Percentiles rank a stretch among this genome's conserved stretches.
Evolutionary conservation across 2,113 vertebrate species (phyloP).

Genomic region (Anguilla japonica): DNA sequence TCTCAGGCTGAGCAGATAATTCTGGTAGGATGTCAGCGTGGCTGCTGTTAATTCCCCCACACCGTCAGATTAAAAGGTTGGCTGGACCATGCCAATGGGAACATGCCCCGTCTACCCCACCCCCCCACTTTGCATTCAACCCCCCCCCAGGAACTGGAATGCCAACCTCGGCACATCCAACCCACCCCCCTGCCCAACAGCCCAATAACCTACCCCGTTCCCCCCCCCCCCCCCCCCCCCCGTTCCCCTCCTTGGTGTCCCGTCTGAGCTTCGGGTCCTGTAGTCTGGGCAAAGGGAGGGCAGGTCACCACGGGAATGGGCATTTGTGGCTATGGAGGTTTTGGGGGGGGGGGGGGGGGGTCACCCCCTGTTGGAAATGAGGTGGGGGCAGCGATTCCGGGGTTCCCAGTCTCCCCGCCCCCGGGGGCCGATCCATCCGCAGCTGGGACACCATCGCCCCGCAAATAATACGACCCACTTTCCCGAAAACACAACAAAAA

Average conservation of each 20-base stretch:
- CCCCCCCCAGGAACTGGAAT: slow-evolving; percentile 1
- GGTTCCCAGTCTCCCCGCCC: slow-evolving; percentile 45
- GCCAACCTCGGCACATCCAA: neutral
- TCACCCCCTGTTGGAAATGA: slow-evolving; percentile 35
- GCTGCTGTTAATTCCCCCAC: slow-evolving; percentile 34
- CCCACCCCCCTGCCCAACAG: neutral
- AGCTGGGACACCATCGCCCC: slow-evolving; percentile 52
- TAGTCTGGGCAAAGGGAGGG: neutral
- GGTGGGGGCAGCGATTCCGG: slow-evolving; percentile 32
- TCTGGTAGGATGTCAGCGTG: slow-evolving; percentile 18
- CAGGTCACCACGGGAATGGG: neutral
- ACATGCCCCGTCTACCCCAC: slow-evolving; percentile 12
- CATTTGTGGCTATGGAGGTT: neutral
- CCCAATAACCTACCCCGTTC: neutral
- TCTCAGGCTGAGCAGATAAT: slow-evolving; percentile 46
- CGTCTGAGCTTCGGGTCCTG: neutral
- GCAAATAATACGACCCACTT: slow-evolving; percentile 49
- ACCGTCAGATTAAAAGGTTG: slow-evolving; percentile 35
- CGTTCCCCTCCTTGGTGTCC: neutral
- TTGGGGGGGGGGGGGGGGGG: neutral
- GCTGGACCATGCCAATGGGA: slow-evolving; percentile 13
- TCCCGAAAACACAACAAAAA: slow-evolving; percentile 53
- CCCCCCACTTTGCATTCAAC: slow-evolving; percentile 15
- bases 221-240: neutral
- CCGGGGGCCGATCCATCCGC: slow-evolving; percentile 60